phyloP scores from a whole-genome alignment of 2,113 vertebrate genomes.

The Grus americana region DNA sequence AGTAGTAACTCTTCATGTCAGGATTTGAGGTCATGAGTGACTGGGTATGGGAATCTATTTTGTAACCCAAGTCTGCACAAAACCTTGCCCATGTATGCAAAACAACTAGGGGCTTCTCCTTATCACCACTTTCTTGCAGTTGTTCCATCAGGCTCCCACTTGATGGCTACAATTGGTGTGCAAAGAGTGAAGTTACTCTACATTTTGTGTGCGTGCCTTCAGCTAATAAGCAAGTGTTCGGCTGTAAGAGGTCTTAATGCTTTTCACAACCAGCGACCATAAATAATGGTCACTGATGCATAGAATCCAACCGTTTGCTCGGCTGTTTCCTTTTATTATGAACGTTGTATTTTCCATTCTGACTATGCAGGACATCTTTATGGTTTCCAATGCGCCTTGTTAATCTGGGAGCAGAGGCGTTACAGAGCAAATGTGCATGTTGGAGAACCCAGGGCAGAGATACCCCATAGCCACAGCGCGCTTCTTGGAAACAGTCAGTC shows the following conservation, averaged over 20 bases:
- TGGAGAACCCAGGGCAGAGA: background rate
- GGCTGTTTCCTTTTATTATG: background rate
- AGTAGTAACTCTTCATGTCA: background rate
- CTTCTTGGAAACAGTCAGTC: background rate
- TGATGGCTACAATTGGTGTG: background rate
- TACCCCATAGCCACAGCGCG: background rate
- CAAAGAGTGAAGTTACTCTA: background rate
- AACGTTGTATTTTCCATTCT: background rate
- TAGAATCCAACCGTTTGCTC: background rate
- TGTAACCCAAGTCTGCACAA: background rate
- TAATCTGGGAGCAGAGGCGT: background rate
- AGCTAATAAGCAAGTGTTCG: background rate
- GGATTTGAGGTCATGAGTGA: background rate
- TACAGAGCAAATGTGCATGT: background rate
- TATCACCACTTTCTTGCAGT: background rate
- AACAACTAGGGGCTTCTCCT: background rate
- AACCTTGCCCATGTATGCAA: background rate
- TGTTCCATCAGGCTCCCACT: background rate
- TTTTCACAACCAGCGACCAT: background rate
- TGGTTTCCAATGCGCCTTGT: background rate
- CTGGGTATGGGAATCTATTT: background rate
- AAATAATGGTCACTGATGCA: background rate
- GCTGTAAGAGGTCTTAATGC: background rate
- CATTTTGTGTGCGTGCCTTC: background rate
- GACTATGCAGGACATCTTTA: background rate